Base-by-base conservation (phyloP, 1,140 invertebrate species). In the Cylas formicarius region DNA sequence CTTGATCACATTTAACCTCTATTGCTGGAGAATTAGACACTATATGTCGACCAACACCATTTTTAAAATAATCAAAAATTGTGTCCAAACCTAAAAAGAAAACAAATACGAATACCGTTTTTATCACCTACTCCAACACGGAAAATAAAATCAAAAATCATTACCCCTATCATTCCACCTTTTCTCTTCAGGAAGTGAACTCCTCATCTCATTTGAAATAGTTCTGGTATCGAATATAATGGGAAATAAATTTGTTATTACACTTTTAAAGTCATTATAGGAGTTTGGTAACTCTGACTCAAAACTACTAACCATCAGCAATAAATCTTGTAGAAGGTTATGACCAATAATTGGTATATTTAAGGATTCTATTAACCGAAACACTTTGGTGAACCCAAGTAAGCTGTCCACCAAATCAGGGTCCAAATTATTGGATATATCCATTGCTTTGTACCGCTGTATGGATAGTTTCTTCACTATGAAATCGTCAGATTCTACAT, bases 291-390 rank as follows among this genome's bases (percentile, higher is more conserved):
- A 62, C 2, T 76, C 70, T 29, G 72, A 71, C 51, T 80, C 74
- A 63, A 88, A 88, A 53, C 83, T 80, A 52, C 80, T 76, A 58
- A 81, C 76, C 29, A 86, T 63, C 27, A 86, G 71, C 48, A 87
- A 63, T 3, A 83, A 57, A 65, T 89, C 86, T 39, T 80, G 58
- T 23, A 84, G 70, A 22, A 77, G 57, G 66, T 89, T 90, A 63
- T 89, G 85, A 0, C 81, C 83, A 22, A 87, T 63, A 21, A 90
- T 70, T 14, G 82, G 82, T 68, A 83, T 84, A 48, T 78, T 72
- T 10, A 70, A 56, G 2, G 61, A 53, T 9, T 64, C 58, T 4
- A 89, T 56, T 0, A 80, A 48, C 26, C 75, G 65, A 44, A 86
- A 79, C 10, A 89, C 61, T 61, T 73, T 73, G 8, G 81, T 75